Conservation (phyloP, 2,797 vertebrate species). For the Leptodactylus fallax region DNA sequence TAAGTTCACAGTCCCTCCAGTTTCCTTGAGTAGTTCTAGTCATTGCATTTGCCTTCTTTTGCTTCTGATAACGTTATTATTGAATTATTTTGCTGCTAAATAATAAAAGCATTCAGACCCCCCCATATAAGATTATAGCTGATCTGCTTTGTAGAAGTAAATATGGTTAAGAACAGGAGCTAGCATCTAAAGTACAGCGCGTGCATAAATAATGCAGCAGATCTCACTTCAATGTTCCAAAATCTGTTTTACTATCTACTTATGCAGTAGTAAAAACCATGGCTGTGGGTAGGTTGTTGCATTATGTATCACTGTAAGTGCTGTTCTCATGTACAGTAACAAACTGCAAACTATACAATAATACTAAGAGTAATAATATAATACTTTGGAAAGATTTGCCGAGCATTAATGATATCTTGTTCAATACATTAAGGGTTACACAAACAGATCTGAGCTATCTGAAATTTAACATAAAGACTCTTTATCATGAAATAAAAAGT, state of each 20-base stretch:
- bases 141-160: not conserved
- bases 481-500: no score
- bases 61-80: no score
- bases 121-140: not conserved
- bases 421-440: not conserved
- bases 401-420: not conserved
- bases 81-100: no score
- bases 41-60: no score
- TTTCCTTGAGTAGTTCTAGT: no score
- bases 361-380: not conserved
- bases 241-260: slow-evolving; percentile 14
- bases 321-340: not conserved
- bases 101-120: not conserved
- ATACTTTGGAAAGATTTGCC: not conserved
- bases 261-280: not conserved
- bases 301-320: not conserved
- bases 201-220: not conserved
- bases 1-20: no score
- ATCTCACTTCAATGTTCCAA: slow-evolving; percentile 17
- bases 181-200: not conserved
- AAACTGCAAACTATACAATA: not conserved
- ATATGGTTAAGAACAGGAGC: not conserved
- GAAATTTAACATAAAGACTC: not conserved
- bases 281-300: not conserved
- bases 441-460: not conserved